Base-by-base conservation (phyloP, 2,113 vertebrate genomes). In the Aspidoscelis tigris region DNA sequence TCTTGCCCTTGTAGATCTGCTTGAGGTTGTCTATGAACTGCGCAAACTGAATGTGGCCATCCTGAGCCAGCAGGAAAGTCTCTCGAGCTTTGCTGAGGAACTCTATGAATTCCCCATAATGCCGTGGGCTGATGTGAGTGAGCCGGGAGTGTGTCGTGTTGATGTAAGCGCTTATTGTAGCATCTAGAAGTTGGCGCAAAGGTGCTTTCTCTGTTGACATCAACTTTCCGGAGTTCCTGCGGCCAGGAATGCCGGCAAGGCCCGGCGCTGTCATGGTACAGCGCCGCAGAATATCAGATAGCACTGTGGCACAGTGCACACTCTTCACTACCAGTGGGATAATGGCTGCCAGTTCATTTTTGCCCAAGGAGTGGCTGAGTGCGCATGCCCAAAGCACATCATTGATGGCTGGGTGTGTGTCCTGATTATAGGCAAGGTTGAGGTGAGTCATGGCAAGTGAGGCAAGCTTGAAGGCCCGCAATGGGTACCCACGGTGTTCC, bases 1-100 rank as follows among this genome's bases (percentile, higher is more conserved):
- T 99, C 96, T 99, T 99, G 96, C 98, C 98, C 96, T 99, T 99
- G 94, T 99, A 99, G 95, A 99, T 99, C 95, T 99, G 98, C 95
- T 99, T 99, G 91, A 99, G 98, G 97, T 99, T 99, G 96, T 99
- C 98, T 93, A 99, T 99, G 94, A 99, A 99, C 92, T 99, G 98
- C 93, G 97, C 97, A 0, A 99, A 99, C 95, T 99, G 98, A 90
- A 99, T 97, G 93, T 98, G 97, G 86, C 98, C 98, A 5, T 99
- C 98, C 94, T 99, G 98, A 0, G 98, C 98, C 93, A 99, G 95
- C 83, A 99, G 96, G 91, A 99, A 99, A 84, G 98, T 99, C 94
- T 98, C 98, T 76, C 98, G 96, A 61, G 98, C 98, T 95, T 99
- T 99, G 96, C 98, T 99, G 85, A 99, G 97, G 94, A 99, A 99